Evolutionary conservation across 2,113 vertebrate genomes (phyloP), one percentile per base, ranked within the genome.

Genomic region (Nettapus auritus): DNA sequence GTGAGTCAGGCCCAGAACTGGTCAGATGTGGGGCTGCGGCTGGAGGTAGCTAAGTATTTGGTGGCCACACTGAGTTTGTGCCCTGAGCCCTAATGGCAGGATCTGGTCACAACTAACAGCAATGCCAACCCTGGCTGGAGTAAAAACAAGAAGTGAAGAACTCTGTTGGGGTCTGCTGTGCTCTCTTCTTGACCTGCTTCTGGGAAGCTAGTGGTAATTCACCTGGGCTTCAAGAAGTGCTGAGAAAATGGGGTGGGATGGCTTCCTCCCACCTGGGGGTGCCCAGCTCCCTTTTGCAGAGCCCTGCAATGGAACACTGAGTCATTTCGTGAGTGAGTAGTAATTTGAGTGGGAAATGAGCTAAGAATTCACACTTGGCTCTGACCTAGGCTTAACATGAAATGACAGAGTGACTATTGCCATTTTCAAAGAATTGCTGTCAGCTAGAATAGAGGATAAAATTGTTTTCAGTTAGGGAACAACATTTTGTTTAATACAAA

Each of bases 241-340:
- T 63, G 53, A 79, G 44, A 8, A 53, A 52, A 52, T 40, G 6
- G 8, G 62, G 20, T 38, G 66, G 57, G 23, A 73, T 23, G 1
- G 55, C 19, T 67, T 87, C n/a, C n/a, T 70, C 6, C 13, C 36
- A 59, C 8, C 3, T 2, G 33, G 11, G 17, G 8, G 20, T 66
- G 50, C 21, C 17, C 52, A 38, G 15, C 9, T 42, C 3, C 4
- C 14, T 23, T 16, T 42, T 48, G 23, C 44, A 94, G 82, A 76
- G 50, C 31, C 36, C 4, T 18, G 44, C 44, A 78, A 18, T 13
- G 40, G 38, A 86, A 22, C 4, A 3, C 28, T 0, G 0, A 64
- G 12, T 15, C 18, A 46, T 15, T 11, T 26, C n/a, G 29, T 67
- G 44, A 38, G 2, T 22, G 10, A 33, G 52, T 25, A 60, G 23